phyloP scores from a whole-genome alignment of 2,113 vertebrate species.

The Corythornis vintsioides region DNA sequence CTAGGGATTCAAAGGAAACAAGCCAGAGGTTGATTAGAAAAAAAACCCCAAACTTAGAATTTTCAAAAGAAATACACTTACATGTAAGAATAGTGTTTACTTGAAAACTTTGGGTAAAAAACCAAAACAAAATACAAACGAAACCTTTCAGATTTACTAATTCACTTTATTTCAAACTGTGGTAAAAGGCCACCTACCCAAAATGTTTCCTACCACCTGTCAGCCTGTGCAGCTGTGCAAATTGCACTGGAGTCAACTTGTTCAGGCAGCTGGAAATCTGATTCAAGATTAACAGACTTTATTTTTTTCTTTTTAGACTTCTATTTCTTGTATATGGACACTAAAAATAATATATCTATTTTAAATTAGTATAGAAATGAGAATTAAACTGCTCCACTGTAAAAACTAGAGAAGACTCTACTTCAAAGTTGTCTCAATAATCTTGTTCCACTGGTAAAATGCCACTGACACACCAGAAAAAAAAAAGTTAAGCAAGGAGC shows the following conservation, averaged over 20 bases:
- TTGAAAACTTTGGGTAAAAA: neutral
- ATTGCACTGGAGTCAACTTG: conserved; percentile 34
- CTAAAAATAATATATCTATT: neutral
- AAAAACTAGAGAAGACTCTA: neutral
- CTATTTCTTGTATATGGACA: neutral
- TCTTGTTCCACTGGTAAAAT: neutral
- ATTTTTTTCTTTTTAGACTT: neutral
- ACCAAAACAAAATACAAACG: neutral
- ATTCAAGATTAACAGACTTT: neutral
- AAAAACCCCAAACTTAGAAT: neutral
- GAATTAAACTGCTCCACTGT: neutral
- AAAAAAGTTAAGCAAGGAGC: neutral
- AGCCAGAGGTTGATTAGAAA: neutral
- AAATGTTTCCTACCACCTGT: conserved; percentile 29
- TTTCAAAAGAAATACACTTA: neutral
- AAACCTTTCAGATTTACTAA: neutral
- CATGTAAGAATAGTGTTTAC: neutral
- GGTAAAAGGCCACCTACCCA: conserved; percentile 5
- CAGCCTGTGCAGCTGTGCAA: conserved; percentile 38
- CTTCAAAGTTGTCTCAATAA: neutral
- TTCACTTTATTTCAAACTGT: neutral
- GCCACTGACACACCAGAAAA: neutral
- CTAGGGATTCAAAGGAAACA: neutral
- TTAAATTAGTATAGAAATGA: neutral
- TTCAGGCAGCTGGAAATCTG: conserved; percentile 24